Evolutionary conservation across 2,113 vertebrate species (phyloP).

Genomic region (Spizaetus ornatus): DNA sequence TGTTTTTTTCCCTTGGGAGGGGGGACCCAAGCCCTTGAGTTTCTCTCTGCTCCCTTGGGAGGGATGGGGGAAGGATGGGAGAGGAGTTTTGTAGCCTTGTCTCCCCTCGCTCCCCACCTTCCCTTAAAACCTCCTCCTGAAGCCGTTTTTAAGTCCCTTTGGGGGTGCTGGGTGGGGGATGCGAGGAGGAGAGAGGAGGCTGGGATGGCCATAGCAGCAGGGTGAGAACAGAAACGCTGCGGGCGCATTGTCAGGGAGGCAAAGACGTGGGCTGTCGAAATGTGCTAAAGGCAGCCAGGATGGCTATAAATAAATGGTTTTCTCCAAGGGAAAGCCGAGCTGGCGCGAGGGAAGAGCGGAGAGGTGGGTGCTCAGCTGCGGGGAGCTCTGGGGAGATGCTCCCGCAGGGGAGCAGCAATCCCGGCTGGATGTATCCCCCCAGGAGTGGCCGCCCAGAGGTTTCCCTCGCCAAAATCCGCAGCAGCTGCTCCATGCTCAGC

Average conservation of each 20-base stretch:
- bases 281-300: slow-evolving; percentile 45
- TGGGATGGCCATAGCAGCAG: neutral
- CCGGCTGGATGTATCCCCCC: rapidly evolving
- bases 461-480: neutral
- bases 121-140: neutral
- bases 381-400: neutral
- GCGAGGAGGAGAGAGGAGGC: neutral
- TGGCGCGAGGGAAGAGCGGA: neutral
- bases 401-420: neutral
- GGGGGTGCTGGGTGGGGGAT: neutral
- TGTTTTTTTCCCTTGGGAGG: neutral
- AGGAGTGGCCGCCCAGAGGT: neutral
- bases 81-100: neutral
- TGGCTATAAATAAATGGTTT: slow-evolving; percentile 49
- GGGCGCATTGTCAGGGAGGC: neutral
- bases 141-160: neutral
- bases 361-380: neutral
- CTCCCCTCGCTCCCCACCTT: neutral
- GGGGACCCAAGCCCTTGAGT: neutral
- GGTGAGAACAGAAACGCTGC: neutral
- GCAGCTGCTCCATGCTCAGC: neutral
- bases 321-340: neutral
- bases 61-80: neutral
- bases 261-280: slow-evolving; percentile 42
- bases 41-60: neutral